Base-by-base conservation (phyloP, 2,797 vertebrate genomes). In the Echeneis naucrates region DNA sequence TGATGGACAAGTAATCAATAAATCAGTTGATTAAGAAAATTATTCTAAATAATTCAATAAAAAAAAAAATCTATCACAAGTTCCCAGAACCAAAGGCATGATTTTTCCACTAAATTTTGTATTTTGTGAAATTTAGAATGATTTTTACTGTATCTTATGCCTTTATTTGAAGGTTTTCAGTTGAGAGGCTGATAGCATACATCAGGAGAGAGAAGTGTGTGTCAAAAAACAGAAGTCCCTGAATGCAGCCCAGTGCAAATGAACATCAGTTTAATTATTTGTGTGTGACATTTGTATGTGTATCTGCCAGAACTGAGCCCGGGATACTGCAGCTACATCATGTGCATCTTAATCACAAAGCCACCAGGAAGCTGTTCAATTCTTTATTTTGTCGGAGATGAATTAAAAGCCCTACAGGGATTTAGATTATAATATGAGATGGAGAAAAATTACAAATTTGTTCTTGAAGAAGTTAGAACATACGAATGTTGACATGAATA, bases 291-390 rank as follows among this genome's bases (percentile, higher is more conserved):
- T 48, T 48, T 62, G 30, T 24, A 14, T 24, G 30, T 45, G 19
- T 44, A 45, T 47, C 47, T 61, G 42, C 11, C 58, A 61, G 58
- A 23, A 45, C 19, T 48, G n/a, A 48, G 42, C 59, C 30, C 9
- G 5, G 30, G 21, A 32, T 5, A 11, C 4, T 61, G 42, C 19
- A 9, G 27, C 45, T 13, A 14, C 40, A 45, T 60, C 58, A 45
- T 47, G 42, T 14, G 19, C 27, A 5, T 45, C 58, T 61, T 21
- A 45, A 60, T 19, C 58, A 45, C 58, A 21, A 13, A 47, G 44
- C 27, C 59, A 23, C 12, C 12, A 62, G 44, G 44, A 48, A 23
- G 27, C 32, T 45, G 30, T 33, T 11, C 19, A 71, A 13, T 61
- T 56, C 13, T 9, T 32, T 68, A 32, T 47, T 63, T 58, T 53